These are phyloP conservation scores for Manis pentadactyla DNA, from an alignment of 2,797 vertebrate genomes.

Conservation along the genomic window DNA sequence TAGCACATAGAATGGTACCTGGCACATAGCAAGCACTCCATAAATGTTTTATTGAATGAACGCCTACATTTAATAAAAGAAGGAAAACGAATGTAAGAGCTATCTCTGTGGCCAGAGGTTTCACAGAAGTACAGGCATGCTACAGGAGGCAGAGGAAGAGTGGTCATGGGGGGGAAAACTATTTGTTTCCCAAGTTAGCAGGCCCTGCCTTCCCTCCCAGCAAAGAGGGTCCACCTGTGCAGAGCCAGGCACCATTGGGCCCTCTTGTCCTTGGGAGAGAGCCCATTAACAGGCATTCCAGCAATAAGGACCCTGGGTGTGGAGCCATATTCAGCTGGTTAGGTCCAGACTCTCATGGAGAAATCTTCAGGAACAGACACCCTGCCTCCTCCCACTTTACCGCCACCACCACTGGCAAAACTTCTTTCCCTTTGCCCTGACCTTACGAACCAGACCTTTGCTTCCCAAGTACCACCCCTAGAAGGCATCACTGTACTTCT, in stretches of 20 bases:
- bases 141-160: neutral
- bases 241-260: neutral
- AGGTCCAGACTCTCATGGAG: neutral
- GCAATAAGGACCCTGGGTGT: neutral
- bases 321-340: neutral
- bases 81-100: neutral
- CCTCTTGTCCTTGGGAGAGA: neutral
- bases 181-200: neutral
- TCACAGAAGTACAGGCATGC: neutral
- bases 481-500: neutral
- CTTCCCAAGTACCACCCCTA: neutral
- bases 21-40: neutral
- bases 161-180: neutral
- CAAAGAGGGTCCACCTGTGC: neutral
- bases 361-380: neutral
- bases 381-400: neutral
- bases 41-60: neutral
- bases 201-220: neutral
- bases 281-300: neutral
- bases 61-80: neutral
- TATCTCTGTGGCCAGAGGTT: neutral
- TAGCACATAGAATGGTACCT: neutral
- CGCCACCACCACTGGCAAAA: neutral
- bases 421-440: neutral
- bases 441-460: slow-evolving; percentile 4